Conservation (phyloP, 2,888 invertebrate species). For the Eustalomyia histrio region DNA sequence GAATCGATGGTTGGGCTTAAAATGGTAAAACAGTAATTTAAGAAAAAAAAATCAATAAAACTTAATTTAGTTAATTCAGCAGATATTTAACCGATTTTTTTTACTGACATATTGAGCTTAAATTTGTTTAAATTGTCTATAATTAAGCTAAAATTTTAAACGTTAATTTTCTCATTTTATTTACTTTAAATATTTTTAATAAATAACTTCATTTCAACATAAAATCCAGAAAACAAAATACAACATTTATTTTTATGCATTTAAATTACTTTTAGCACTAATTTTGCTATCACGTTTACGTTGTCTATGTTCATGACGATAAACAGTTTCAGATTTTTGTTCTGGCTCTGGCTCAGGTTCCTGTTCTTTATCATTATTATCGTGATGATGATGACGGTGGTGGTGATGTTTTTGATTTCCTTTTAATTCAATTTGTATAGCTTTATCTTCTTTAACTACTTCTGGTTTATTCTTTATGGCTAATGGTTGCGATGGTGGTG, state of each 20-base stretch:
- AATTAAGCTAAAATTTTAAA: too few relatives aligned
- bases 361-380: not conserved
- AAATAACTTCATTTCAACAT: too few relatives aligned
- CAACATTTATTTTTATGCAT: slow-evolving; percentile 34
- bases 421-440: slow-evolving; percentile 46
- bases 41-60: too few relatives aligned
- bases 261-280: slow-evolving; percentile 54
- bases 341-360: slow-evolving; percentile 46
- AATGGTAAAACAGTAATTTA: too few relatives aligned
- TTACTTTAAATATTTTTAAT: too few relatives aligned
- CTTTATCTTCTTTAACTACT: slow-evolving; percentile 67
- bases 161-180: too few relatives aligned
- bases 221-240: too few relatives aligned
- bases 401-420: slow-evolving; percentile 34
- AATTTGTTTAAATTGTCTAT: too few relatives aligned
- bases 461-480: slow-evolving; percentile 12
- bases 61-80: too few relatives aligned
- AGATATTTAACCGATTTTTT: too few relatives aligned
- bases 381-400: slow-evolving; percentile 29
- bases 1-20: too few relatives aligned
- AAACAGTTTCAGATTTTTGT: slow-evolving; percentile 64
- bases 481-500: not conserved
- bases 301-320: slow-evolving; percentile 47
- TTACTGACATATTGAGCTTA: too few relatives aligned
- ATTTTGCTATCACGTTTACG: slow-evolving; percentile 58